phyloP scores from a whole-genome alignment of 2,888 invertebrate genomes.

The Perizoma affinitatum region DNA sequence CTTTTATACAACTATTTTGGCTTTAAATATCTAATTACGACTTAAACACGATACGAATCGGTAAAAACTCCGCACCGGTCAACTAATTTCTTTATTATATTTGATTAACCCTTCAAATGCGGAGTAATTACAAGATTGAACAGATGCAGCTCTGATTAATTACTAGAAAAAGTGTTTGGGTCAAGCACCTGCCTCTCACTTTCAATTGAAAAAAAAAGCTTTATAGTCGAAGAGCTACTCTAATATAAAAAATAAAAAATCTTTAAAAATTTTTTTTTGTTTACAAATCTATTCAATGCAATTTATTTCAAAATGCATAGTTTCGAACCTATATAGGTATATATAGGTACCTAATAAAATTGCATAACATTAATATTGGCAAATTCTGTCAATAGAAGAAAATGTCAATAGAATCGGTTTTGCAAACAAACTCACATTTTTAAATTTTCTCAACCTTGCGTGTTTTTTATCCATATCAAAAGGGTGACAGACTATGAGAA shows the following conservation, averaged over 20 bases:
- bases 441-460: too few species aligned
- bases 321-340: too few species aligned
- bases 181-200: constrained; percentile 78
- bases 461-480: too few species aligned
- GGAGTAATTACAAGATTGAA: constrained; percentile 67
- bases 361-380: too few species aligned
- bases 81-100: constrained; percentile 82
- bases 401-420: too few species aligned
- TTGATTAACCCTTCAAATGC: constrained; percentile 80
- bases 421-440: too few species aligned
- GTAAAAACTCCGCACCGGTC: constrained; percentile 56
- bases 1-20: not conserved
- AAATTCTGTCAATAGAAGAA: too few species aligned
- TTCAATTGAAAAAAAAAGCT: constrained; percentile 61
- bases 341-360: too few species aligned
- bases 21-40: constrained; percentile 42
- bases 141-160: constrained; percentile 81
- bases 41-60: constrained; percentile 21
- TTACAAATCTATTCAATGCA: too few species aligned
- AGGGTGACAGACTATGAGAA: not conserved
- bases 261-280: too few species aligned
- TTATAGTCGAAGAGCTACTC: constrained; percentile 17
- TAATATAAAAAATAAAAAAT: not conserved
- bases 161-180: constrained; percentile 71
- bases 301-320: too few species aligned